Conservation (phyloP, 1,140 invertebrate species). For the Cylas formicarius region DNA sequence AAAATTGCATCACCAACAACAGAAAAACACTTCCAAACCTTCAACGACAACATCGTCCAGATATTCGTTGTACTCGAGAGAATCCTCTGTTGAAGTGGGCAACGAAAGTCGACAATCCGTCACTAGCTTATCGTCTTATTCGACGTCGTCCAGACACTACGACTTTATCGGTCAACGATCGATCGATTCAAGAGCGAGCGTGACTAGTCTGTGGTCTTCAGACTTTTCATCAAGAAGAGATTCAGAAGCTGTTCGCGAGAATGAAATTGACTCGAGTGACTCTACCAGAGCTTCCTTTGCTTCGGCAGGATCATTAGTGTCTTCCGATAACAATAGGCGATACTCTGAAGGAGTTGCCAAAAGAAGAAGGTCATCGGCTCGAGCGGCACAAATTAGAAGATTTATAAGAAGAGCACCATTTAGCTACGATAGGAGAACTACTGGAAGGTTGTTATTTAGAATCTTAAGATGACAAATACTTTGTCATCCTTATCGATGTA, state of each 20-base stretch:
- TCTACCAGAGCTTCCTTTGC: slow-evolving; percentile 34
- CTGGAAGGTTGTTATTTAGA: slow-evolving; percentile 38
- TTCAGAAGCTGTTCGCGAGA: slow-evolving; percentile 40
- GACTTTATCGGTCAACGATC: slow-evolving; percentile 42
- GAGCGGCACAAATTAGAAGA: slow-evolving; percentile 39
- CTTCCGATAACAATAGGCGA: slow-evolving; percentile 38
- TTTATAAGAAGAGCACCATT: slow-evolving; percentile 40
- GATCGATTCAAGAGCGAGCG: slow-evolving; percentile 39
- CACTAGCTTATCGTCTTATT: slow-evolving; percentile 39
- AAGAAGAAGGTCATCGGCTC: slow-evolving; percentile 30
- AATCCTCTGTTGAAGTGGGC: slow-evolving; percentile 39
- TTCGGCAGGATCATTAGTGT: slow-evolving; percentile 26
- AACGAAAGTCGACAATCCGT: slow-evolving; percentile 38
- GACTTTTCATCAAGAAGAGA: slow-evolving; percentile 38
- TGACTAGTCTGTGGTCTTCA: slow-evolving; percentile 39
- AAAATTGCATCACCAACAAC: too few relatives aligned
- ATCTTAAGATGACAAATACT: background rate
- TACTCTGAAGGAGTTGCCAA: slow-evolving; percentile 36
- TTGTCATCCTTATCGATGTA: too few relatives aligned
- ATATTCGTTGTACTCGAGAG: slow-evolving; percentile 37
- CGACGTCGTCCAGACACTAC: slow-evolving; percentile 37
- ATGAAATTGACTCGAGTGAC: slow-evolving; percentile 38
- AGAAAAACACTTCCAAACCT: too few relatives aligned
- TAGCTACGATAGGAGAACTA: slow-evolving; percentile 41
- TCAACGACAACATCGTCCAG: too few relatives aligned